Base-by-base conservation (phyloP, 2,797 vertebrate genomes). In the Pelodytes ibericus region DNA sequence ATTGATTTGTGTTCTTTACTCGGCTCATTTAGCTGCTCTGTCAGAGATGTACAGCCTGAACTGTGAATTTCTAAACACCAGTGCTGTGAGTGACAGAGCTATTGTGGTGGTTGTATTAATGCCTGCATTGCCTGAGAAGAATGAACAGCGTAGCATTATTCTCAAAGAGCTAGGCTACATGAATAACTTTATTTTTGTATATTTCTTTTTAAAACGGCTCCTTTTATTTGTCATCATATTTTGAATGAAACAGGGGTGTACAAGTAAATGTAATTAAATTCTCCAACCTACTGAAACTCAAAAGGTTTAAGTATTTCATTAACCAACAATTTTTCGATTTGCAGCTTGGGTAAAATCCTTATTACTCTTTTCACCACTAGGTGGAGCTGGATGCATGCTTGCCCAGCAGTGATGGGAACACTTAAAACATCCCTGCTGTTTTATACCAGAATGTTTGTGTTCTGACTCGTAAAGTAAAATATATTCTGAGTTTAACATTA, bases 21-120 rank as follows among this genome's bases (percentile, higher is more conserved):
- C 13, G 26, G 56, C 24, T 58, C 24, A 26, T 15, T 15, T 58
- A 8, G 24, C 25, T 58, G 25, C 7, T 27, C 26, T 58, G 25
- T 58, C 56, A 58, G 56, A 26, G 56, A 58, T 58, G 25, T 13
- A 58, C 26, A 58, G 7, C 15, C 25, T 58, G 7, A 29, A 58
- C 2, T 7, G 56, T 27, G 26, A 58, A 58, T 58, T 29, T 24
- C 49, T 7, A 8, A 53, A 53, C 49, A 24, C 49, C 22, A 24
- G 24, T 22, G 49, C 20, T 22, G 7, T 53, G 49, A 53, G 49
- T 53, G 49, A 53, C 49, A 53, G 16, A 22, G n/a, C 49, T 16
- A 53, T 53, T 53, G 49, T 22, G 49, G 49, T 22, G 49, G 22
- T 53, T 53, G 41, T 44, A 44, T 44, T 13, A 44, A 44, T 44